These are phyloP conservation scores for Kryptolebias marmoratus DNA, from an alignment of 2,113 vertebrate species.

Conservation along the genomic window DNA sequence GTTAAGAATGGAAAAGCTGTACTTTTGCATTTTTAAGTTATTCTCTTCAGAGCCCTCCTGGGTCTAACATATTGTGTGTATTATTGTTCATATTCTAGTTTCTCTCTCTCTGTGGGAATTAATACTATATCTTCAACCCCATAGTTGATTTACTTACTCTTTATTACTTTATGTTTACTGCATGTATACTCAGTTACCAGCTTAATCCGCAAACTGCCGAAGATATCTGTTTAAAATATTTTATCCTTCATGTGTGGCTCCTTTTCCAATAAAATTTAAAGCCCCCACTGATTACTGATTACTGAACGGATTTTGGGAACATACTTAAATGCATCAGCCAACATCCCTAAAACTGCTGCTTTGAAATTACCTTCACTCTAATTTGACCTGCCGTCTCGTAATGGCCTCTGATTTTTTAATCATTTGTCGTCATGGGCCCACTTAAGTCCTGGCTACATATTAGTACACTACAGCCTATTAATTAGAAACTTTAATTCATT, in stretches of 20 bases:
- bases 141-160: background rate
- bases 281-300: slow-evolving; percentile 4
- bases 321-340: background rate
- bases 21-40: too few species aligned
- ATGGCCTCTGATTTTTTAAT: slow-evolving; percentile 51
- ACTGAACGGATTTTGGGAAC: slow-evolving; percentile 12
- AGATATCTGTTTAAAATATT: background rate
- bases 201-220: background rate
- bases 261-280: slow-evolving; percentile 16
- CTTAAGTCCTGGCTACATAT: slow-evolving; percentile 20
- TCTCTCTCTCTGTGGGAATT: background rate
- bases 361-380: slow-evolving; percentile 39
- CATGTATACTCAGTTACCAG: background rate
- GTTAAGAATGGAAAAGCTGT: too few species aligned
- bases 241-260: background rate
- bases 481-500: slow-evolving; percentile 48
- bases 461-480: slow-evolving; percentile 41
- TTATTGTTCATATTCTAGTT: background rate
- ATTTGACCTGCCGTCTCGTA: slow-evolving; percentile 53
- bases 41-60: background rate
- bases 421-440: slow-evolving; percentile 34
- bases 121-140: background rate
- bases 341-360: slow-evolving; percentile 17
- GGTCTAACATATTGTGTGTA: background rate
- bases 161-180: slow-evolving; percentile 1